Conservation (phyloP, 1,140 invertebrate species). For the Probaryconus sp. region DNA sequence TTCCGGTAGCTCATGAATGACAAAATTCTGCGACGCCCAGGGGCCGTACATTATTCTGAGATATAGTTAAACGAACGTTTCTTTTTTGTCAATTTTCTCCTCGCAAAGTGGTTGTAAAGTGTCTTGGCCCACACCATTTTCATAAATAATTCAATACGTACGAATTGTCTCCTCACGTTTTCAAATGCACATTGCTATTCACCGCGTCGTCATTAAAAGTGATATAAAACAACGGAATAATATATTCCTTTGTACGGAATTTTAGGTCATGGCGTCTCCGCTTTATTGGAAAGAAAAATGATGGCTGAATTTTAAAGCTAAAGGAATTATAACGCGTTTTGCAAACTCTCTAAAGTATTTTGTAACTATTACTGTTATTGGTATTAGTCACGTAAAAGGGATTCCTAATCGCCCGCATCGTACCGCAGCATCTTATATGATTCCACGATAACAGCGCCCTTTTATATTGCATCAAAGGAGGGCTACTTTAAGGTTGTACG, state of each 20-base stretch:
- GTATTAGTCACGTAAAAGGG: too few species aligned
- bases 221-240: too few species aligned
- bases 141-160: constrained; percentile 46
- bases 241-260: too few species aligned
- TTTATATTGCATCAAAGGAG: constrained; percentile 49
- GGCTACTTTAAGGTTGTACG: constrained; percentile 46
- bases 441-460: constrained; percentile 45
- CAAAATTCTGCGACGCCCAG: constrained; percentile 33
- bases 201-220: constrained; percentile 1
- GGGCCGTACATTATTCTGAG: constrained; percentile 37
- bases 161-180: constrained; percentile 44
- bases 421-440: constrained; percentile 47
- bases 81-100: constrained; percentile 38
- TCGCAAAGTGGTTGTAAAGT: neutral
- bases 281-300: too few species aligned
- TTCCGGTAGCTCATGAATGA: constrained; percentile 49
- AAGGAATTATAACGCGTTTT: too few species aligned
- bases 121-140: constrained; percentile 9
- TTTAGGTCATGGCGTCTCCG: too few species aligned
- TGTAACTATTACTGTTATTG: too few species aligned
- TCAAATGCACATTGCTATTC: neutral
- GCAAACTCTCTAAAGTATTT: neutral
- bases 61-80: constrained; percentile 35
- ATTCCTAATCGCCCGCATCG: constrained; percentile 54
- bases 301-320: too few species aligned